Evolutionary conservation across 92 coral and sea anemone species (phyloP), one percentile per base, ranked within the genome.

Genomic region (Palythoa grandis): DNA sequence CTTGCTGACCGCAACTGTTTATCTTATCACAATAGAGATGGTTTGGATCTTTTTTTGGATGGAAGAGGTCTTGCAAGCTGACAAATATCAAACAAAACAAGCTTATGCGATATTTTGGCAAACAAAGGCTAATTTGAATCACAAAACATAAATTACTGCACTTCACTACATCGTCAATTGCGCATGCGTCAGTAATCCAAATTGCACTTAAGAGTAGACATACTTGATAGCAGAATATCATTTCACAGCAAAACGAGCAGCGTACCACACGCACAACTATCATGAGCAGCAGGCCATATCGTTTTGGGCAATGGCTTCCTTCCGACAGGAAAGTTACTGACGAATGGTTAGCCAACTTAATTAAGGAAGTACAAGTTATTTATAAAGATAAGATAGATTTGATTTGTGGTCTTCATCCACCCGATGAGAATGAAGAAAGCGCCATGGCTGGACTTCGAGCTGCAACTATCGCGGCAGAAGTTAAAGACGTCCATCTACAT

Each of bases 291-390:
- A 82, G 11, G 63, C 91, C 91, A 39, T 61, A 72, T 74, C 83
- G 86, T 53, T 61, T 83, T 56, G 88, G 91, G 50, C 91, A 91
- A 43, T 91, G 91, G 93, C 91, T 43, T 43, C 48, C 48, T 7
- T 43, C 48, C 5, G 48, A 43, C 48, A 4, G 6, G 5, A 43
- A 43, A 84, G 88, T 87, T 58, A 38, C 25, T 35, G 93, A 91
- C 84, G 79, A 91, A 87, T 91, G 93, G 91, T 61, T 91, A 79
- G 91, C 76, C 72, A 85, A 85, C 79, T 88, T 91, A 70, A 77
- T 73, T 2, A 72, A 84, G 48, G 66, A 91, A 88, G 88, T 91
- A 22, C 54, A 90, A 22, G 74, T n/a, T 22, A 82, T 76, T 16
- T 76, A 16, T 10, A 8, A 90, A 76, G 69, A 72, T 11, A 86